Percentiles rank a stretch among this genome's conserved stretches.
phyloP scores from a whole-genome alignment of 2,113 vertebrate species.

The Phylloscopus trochilus region DNA sequence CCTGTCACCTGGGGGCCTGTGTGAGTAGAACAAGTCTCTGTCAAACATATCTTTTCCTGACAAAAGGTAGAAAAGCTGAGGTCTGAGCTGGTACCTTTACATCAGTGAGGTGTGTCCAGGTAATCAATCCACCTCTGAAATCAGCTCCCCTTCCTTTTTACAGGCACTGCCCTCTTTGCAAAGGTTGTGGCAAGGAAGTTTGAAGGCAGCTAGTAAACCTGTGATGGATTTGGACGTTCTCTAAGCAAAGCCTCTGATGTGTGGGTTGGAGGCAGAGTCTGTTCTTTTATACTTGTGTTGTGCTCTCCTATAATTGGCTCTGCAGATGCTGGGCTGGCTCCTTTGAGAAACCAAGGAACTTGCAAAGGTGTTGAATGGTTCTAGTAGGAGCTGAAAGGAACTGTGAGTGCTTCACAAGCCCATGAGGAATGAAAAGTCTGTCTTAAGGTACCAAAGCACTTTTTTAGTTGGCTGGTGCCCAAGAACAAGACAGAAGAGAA shows the following conservation, averaged over 20 bases:
- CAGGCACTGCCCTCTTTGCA: neutral
- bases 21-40: neutral
- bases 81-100: neutral
- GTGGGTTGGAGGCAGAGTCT: neutral
- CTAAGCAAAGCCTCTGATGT: neutral
- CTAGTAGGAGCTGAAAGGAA: constrained; percentile 14
- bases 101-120: neutral
- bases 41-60: neutral
- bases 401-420: neutral
- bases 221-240: neutral
- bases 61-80: neutral
- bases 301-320: neutral
- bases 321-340: neutral
- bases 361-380: constrained; percentile 13
- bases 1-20: neutral
- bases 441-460: neutral
- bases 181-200: neutral
- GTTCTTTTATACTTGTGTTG: neutral
- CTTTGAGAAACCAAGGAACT: neutral
- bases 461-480: neutral
- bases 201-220: neutral
- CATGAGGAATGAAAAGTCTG: neutral
- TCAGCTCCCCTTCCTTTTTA: neutral
- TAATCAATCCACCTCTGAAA: neutral
- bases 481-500: neutral